phyloP scores from a whole-genome alignment of 2,113 vertebrate genomes.

The Tupaia chinensis region DNA sequence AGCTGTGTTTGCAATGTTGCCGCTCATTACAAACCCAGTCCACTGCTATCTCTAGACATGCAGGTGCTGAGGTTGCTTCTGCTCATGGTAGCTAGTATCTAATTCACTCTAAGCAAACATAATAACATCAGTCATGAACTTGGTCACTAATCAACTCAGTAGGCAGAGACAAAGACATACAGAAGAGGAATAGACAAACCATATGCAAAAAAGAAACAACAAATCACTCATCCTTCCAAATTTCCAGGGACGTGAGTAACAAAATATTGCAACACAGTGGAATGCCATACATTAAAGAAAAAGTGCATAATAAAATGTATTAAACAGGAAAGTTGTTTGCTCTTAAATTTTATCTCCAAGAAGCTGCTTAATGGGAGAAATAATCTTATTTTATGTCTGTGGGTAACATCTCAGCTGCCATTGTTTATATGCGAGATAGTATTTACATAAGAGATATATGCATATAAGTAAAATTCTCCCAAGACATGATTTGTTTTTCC shows the following conservation, averaged over 20 bases:
- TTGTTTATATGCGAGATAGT: neutral
- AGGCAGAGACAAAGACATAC: conserved; percentile 67
- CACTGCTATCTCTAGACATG: conserved; percentile 18
- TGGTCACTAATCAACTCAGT: conserved; percentile 71
- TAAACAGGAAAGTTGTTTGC: neutral
- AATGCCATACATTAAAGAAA: conserved; percentile 53
- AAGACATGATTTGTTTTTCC: neutral
- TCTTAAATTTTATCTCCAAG: conserved; percentile 34
- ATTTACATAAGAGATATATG: neutral
- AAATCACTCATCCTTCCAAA: conserved; percentile 36
- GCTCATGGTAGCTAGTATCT: conserved; percentile 21
- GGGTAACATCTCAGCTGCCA: neutral
- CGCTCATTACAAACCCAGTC: neutral
- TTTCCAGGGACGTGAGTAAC: conserved; percentile 31
- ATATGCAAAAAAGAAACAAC: conserved; percentile 43
- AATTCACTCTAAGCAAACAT: conserved; percentile 71
- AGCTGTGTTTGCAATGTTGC: neutral
- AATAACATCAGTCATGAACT: conserved; percentile 46
- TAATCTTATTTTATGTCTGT: neutral
- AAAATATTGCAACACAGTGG: conserved; percentile 50
- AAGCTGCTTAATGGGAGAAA: conserved; percentile 41
- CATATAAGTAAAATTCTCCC: conserved; percentile 24
- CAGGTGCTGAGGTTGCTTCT: neutral
- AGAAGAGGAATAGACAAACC: conserved; percentile 71
- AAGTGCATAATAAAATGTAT: conserved; percentile 20